phyloP scores from a whole-genome alignment of 2,113 vertebrate genomes.

The Chionodraco myersi region DNA sequence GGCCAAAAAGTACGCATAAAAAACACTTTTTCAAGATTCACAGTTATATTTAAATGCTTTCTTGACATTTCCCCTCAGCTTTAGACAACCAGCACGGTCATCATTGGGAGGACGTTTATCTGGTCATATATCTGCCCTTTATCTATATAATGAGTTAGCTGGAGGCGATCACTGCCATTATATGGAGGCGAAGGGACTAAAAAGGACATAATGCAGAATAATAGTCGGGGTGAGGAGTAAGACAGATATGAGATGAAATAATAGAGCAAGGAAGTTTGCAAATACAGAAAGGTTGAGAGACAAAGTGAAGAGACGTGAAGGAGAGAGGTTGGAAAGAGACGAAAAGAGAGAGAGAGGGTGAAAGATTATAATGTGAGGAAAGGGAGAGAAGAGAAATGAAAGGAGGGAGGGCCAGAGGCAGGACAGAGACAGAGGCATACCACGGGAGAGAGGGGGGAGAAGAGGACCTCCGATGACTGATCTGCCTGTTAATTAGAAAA shows the following conservation, averaged over 20 bases:
- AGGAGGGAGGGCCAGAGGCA: conserved; percentile 41
- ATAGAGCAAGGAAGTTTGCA: conserved; percentile 13
- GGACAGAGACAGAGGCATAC: conserved; percentile 20
- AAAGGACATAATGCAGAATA: neutral
- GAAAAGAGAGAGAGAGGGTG: conserved; percentile 2
- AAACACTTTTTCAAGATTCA: neutral
- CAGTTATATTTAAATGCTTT: conserved; percentile 33
- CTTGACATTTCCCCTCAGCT: conserved; percentile 51
- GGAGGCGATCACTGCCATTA: conserved; percentile 33
- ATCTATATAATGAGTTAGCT: conserved; percentile 40
- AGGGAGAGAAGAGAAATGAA: conserved; percentile 22
- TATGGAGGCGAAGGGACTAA: conserved; percentile 7
- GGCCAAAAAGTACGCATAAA: conserved; percentile 24
- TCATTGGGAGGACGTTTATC: conserved; percentile 19
- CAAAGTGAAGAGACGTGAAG: neutral
- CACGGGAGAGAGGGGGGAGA: conserved; percentile 38
- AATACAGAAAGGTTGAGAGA: conserved; percentile 10
- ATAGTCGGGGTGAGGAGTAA: neutral
- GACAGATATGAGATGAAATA: neutral
- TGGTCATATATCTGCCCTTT: conserved; percentile 46
- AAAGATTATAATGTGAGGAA: conserved; percentile 32
- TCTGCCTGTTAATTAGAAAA: conserved; percentile 81
- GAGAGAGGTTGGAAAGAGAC: conserved; percentile 33
- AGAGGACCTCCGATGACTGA: conserved; percentile 69
- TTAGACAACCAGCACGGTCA: conserved; percentile 38